Evolutionary conservation across 53 echinoderm and acorn worm species (phyloP), one percentile per base, ranked within the genome.

Genomic region (Stichopus horrens): DNA sequence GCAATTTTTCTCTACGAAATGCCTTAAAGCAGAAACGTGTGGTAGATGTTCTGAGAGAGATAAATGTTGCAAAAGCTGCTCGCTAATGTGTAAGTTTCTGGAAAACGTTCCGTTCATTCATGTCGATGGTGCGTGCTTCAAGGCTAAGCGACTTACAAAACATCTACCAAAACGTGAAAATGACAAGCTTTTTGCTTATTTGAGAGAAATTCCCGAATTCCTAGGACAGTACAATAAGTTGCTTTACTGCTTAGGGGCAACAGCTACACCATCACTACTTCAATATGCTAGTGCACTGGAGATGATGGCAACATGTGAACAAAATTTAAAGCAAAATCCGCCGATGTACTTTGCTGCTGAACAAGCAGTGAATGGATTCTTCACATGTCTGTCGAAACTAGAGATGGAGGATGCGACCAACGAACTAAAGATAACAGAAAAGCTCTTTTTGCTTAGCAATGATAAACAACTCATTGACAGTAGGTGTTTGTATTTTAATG

Each of bases 61-160:
- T 21, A 14, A 80, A 2, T 80, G 80, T 80, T 80, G 80, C 56
- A 52, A 7, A 55, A 80, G 6, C 56, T 80, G 80, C 19, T 21
- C 7, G 18, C 14, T 8, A 18, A 55, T 80, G 5, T 7, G 55
- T 9, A 55, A 10, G 56, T 55, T 57, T 16, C 56, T 80, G 8
- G 80, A 80, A 57, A 57, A 80, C 16, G 57, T 80, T 57, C 51
- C 80, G n/a, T 21, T 80, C 54, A 10, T 80, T 80, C 80, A 55
- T 4, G n/a, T 80, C 19, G 21, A 21, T 8, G 80, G 80, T 0
- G 9, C 6, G 21, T 55, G n/a, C 8, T 80, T 80, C 8, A 80
- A 80, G 19, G 80, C 80, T 4, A 80, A 80, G 53, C 13, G 80
- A 55, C 19, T 80, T 55, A 80, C 80, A 55, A 80, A 55, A 18